phyloP scores from a whole-genome alignment of 2,888 invertebrate genomes.

The Fissipunctia ypsillon region DNA sequence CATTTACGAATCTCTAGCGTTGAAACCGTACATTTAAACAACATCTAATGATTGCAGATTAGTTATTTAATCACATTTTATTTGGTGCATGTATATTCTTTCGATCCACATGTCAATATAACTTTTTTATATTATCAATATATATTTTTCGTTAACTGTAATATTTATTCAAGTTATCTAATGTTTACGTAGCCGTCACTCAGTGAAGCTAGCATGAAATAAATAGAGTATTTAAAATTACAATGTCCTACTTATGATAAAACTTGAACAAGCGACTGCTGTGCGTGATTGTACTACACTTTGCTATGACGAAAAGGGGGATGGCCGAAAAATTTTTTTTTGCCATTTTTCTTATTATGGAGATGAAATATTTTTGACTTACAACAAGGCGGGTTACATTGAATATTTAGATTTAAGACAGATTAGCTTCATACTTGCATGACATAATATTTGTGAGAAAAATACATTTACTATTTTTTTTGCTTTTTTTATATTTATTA shows the following conservation, averaged over 20 bases:
- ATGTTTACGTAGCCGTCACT: constrained; percentile 41
- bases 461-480: constrained; percentile 48
- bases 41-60: constrained; percentile 67
- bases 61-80: constrained; percentile 74
- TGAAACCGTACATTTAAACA: constrained; percentile 64
- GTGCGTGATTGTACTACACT: constrained; percentile 69
- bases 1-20: constrained; percentile 61
- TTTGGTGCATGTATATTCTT: constrained; percentile 73
- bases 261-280: constrained; percentile 46
- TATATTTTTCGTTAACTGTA: constrained; percentile 32
- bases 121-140: constrained; percentile 26
- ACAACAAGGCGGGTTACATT: constrained; percentile 71
- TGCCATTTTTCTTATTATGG: constrained; percentile 52
- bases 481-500: constrained; percentile 32
- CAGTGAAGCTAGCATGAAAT: constrained; percentile 53
- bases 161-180: constrained; percentile 38
- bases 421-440: constrained; percentile 80
- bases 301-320: constrained; percentile 48
- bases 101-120: constrained; percentile 65
- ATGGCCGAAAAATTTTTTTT: constrained; percentile 32
- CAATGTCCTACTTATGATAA: constrained; percentile 59
- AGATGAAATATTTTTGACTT: constrained; percentile 54
- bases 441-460: constrained; percentile 36
- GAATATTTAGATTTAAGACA: constrained; percentile 76
- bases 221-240: constrained; percentile 62